Base-by-base conservation (phyloP, 2,888 invertebrate genomes). In the Boloria euphrosyne region DNA sequence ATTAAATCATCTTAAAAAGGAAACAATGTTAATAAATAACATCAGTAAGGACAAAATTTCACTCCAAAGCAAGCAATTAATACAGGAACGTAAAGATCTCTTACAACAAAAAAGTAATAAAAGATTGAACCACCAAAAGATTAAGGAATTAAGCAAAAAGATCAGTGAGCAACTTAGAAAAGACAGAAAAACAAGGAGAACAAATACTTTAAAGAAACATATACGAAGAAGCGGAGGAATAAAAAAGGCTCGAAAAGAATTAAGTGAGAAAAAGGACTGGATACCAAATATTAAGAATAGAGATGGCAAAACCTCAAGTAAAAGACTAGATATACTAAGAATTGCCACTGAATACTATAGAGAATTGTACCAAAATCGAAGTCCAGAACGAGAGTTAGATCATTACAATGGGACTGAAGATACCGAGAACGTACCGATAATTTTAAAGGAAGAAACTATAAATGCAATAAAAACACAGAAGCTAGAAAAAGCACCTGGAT, bases 381-480 rank as follows among this genome's bases (percentile, higher is more conserved):
- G 63, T 27, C 18, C n/a, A 13, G 50, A 63, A 64, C n/a, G 47
- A 55, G 44, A 57, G 63, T 22, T 31, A 70, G 53, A 14, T 61
- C 18, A 22, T 55, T 13, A 44, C 13, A 59, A 14, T 14, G 59
- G 62, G n/a, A n/a, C n/a, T n/a, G n/a, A 54, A 44, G 14, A 46
- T 31, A 65, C 74, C n/a, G 22, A 18, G 13, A 65, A 70, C 46
- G 65, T 66, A 55, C 16, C 13, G 67, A 6, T 27, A 27, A 75
- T 77, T 46, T 6, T 77, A 66, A 65, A 68, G 6, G 70, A 69
- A 62, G 73, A 79, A 75, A 72, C 65, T 17, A 54, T 67, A 57
- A 72, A 54, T 69, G 62, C 76, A 27, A 76, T 76, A 6, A 62
- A 66, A 10, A 72, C 74, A 31, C 76, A 76, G 68, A 76, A 76